Conservation (phyloP, 2,113 vertebrate genomes). For the Proteles cristata region DNA sequence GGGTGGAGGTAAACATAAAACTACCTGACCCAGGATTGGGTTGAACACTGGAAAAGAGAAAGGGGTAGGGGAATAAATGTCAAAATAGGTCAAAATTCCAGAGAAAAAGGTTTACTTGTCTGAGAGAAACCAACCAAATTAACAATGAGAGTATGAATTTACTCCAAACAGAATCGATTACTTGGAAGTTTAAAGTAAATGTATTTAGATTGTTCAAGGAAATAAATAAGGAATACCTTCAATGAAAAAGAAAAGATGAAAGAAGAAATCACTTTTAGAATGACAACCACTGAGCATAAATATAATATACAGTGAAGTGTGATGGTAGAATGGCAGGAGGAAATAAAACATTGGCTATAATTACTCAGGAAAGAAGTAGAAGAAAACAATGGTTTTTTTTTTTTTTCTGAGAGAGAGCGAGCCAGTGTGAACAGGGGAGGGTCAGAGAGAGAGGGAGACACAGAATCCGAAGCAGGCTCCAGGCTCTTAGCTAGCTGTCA, state of each 20-base stretch:
- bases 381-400: not conserved
- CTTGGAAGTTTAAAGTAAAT: not conserved
- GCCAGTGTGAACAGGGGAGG: too few species aligned
- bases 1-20: not conserved
- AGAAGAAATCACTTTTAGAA: not conserved
- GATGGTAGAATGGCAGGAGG: not conserved
- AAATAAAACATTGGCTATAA: not conserved
- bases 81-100: not conserved
- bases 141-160: not conserved
- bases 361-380: not conserved
- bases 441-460: too few species aligned
- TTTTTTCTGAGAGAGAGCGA: too few species aligned
- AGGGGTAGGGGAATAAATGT: not conserved
- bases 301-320: not conserved
- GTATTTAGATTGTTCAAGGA: not conserved
- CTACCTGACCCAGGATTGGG: not conserved
- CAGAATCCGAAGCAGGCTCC: too few species aligned
- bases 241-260: not conserved
- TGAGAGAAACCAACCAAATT: not conserved
- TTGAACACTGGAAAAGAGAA: not conserved
- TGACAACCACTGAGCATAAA: not conserved
- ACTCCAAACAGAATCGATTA: not conserved
- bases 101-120: not conserved
- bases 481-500: too few species aligned
- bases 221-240: slow-evolving; percentile 7